These are phyloP conservation scores for Bombus confusus DNA, from an alignment of 1,140 invertebrate species.

Conservation along the genomic window DNA sequence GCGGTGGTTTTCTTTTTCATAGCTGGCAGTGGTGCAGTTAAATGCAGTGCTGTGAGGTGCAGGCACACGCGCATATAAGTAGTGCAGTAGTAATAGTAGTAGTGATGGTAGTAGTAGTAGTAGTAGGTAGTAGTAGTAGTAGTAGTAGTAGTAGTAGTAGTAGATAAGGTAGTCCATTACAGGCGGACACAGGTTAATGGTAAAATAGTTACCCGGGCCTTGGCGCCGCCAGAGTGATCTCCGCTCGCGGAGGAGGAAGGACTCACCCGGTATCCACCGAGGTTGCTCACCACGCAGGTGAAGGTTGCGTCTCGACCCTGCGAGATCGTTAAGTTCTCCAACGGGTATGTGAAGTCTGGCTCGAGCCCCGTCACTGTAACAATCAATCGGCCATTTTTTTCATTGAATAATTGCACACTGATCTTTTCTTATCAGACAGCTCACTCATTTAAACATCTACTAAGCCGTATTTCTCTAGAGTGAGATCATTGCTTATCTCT, in stretches of 20 bases:
- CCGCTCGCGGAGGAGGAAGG: conserved; percentile 88
- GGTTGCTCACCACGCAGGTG: conserved; percentile 94
- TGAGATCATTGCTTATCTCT: neutral
- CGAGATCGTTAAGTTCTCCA: conserved; percentile 93
- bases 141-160: conserved; percentile 58
- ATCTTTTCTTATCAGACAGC: neutral
- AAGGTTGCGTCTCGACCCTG: conserved; percentile 94
- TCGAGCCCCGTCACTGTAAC: conserved; percentile 86
- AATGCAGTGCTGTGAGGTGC: conserved; percentile 71
- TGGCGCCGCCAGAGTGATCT: conserved; percentile 83
- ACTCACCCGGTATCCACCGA: conserved; percentile 96
- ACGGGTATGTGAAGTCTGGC: conserved; percentile 92
- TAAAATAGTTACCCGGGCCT: conserved; percentile 84
- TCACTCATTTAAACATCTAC: neutral
- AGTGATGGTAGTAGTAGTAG: conserved; percentile 44
- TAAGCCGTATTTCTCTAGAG: neutral
- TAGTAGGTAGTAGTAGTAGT: conserved; percentile 29
- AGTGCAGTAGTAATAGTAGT: conserved; percentile 66
- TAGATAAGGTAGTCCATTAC: conserved; percentile 77
- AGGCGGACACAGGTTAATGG: conserved; percentile 78
- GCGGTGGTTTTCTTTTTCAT: conserved; percentile 67
- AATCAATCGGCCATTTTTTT: conserved; percentile 42
- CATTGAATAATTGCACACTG: too few species aligned
- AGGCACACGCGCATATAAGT: conserved; percentile 70
- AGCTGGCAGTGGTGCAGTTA: conserved; percentile 70